Evolutionary conservation across 1,140 invertebrate genomes (phyloP), one percentile per base, ranked within the genome.

Genomic region (Brachionus manjavacas): DNA sequence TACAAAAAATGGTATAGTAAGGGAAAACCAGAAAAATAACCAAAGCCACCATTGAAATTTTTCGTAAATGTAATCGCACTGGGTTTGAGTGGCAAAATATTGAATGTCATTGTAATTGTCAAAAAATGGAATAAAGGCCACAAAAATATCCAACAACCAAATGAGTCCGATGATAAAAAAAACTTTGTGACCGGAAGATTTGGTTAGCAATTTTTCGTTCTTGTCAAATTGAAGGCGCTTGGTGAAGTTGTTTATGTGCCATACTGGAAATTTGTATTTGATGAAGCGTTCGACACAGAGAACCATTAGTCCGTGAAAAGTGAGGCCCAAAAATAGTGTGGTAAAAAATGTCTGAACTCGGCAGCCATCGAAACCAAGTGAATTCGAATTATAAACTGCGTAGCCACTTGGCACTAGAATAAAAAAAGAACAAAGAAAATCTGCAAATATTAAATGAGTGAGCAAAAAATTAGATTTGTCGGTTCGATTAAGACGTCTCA

Each of bases 41-140:
- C 79, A 81, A 7, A 81, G 16, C 79, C 79, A 81, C 79, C 79
- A 81, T 20, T 64, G 11, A 23, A 81, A 81, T 39, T 68, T 60
- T 43, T 81, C 79, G 25, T 81, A 81, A 35, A 81, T 81, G 25
- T 81, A 81, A 46, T 81, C 79, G n/a, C 79, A 81, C 23, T 81
- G 79, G 20, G 49, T 43, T 46, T 81, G 79, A 43, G n/a, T 81
- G 3, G 2, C 23, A 60, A 81, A 81, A 14, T 81, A 81, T 81
- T 66, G 79, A n/a, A 81, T 68, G n/a, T 81, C 79, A 23, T 23
- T 16, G 11, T 41, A 81, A 23, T 81, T 81, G 7, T 9, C 35
- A 81, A 81, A 81, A 68, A 81, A 81, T 68, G 79, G 79, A 41
- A 81, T 68, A n/a, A 81, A 81, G 4, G 79, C 23, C 2, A 81